These are phyloP conservation scores for Lindbergichthys nudifrons DNA, from an alignment of 2,797 vertebrate genomes.

Conservation along the genomic window DNA sequence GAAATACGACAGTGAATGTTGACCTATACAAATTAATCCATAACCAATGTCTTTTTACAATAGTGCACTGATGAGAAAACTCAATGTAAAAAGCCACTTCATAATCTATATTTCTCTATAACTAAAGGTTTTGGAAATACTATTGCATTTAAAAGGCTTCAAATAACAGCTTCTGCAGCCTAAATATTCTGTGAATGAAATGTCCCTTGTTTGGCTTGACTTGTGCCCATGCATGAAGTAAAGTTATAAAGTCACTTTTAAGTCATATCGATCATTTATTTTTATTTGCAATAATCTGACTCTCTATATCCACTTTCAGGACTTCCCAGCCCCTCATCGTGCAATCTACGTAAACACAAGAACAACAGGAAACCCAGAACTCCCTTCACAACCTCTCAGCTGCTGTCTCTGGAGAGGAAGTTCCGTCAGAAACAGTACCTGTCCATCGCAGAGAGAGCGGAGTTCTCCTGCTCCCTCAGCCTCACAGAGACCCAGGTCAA, in stretches of 20 bases:
- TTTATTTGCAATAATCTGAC: conserved; percentile 5
- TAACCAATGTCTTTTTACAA: background rate
- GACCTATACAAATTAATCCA: too few relatives aligned
- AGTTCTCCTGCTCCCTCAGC: conserved; percentile 88
- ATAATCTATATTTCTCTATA: background rate
- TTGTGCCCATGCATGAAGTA: background rate
- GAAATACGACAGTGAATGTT: background rate
- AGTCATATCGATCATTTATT: background rate
- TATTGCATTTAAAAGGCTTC: background rate
- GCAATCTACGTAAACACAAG: conserved; percentile 89
- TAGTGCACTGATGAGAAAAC: background rate
- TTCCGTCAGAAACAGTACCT: conserved; percentile 91
- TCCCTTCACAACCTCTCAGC: conserved; percentile 89
- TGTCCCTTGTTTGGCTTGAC: background rate
- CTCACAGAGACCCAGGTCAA: conserved; percentile 91
- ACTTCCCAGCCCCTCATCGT: conserved; percentile 83
- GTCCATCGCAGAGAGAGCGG: conserved; percentile 89
- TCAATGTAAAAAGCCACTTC: background rate
- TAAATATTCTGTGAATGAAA: background rate
- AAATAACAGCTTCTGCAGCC: background rate
- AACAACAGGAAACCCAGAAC: conserved; percentile 91
- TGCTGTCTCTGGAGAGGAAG: conserved; percentile 89
- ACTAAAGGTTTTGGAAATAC: background rate
- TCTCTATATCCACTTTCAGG: conserved; percentile 72
- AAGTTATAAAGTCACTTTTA: background rate